phyloP scores from a whole-genome alignment of 2,797 vertebrate genomes.

The Pyrrhura leucotis region DNA sequence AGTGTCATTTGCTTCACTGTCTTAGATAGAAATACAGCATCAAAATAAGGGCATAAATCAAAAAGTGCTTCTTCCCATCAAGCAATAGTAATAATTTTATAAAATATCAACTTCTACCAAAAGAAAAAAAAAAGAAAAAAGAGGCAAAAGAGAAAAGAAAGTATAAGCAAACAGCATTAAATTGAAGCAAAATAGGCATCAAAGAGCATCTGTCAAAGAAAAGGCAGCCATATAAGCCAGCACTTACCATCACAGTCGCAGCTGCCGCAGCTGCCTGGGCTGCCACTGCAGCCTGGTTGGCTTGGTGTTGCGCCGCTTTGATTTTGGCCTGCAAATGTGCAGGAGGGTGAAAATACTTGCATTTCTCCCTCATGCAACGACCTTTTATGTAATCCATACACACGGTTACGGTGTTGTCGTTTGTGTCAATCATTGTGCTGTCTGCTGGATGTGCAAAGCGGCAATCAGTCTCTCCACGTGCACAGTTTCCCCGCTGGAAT shows the following conservation, averaged over 20 bases:
- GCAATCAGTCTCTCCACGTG: constrained; percentile 97
- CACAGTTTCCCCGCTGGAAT: constrained; percentile 98
- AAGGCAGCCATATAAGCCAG: constrained; percentile 61
- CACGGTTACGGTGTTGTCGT: constrained; percentile 98
- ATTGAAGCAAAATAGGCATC: constrained; percentile 43
- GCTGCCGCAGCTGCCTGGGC: constrained; percentile 90
- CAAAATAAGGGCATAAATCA: constrained; percentile 50
- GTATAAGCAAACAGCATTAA: constrained; percentile 36
- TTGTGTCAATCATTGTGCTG: constrained; percentile 98
- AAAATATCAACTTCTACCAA: background rate
- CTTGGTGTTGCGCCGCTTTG: constrained; percentile 97
- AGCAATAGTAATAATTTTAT: constrained; percentile 56
- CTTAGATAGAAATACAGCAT: constrained; percentile 70
- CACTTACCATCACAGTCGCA: constrained; percentile 87
- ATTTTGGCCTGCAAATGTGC: constrained; percentile 99
- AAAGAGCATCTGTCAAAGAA: constrained; percentile 50
- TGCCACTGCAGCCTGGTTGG: constrained; percentile 91
- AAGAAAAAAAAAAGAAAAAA: background rate
- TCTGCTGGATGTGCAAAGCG: constrained; percentile 98
- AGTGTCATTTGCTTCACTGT: constrained; percentile 36
- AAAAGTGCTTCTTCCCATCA: constrained; percentile 42
- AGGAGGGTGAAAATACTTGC: constrained; percentile 99
- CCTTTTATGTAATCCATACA: constrained; percentile 99
- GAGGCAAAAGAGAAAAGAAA: constrained; percentile 55
- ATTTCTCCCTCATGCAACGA: constrained; percentile 99